phyloP scores from a whole-genome alignment of 2,797 vertebrate species.

The Hippopotamyrus pictus region DNA sequence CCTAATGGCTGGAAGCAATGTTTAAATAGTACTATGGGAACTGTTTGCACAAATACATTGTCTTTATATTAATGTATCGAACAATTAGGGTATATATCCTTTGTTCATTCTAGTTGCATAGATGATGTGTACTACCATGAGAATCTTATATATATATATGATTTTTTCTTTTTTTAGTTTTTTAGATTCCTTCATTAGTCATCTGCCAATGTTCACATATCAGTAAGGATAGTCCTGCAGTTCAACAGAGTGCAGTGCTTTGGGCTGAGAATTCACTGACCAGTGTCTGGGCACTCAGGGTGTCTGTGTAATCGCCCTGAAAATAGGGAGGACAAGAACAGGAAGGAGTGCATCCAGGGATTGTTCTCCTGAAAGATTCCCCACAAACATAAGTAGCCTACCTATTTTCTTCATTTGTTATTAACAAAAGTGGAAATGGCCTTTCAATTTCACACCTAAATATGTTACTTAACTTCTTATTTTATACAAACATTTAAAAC shows the following conservation, averaged over 20 bases:
- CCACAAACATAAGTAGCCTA: neutral
- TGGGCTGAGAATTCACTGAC: constrained; percentile 29
- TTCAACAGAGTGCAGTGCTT: neutral
- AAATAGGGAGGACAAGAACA: neutral
- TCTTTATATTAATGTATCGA: neutral
- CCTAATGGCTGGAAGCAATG: constrained; percentile 6
- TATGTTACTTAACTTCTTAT: neutral
- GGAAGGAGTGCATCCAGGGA: neutral
- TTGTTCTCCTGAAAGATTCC: neutral
- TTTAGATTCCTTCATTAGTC: neutral
- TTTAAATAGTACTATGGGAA: constrained; percentile 1
- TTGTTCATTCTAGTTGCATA: neutral
- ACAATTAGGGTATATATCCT: neutral
- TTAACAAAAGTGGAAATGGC: neutral
- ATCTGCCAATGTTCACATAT: neutral
- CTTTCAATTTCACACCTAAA: neutral
- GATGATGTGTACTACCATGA: neutral
- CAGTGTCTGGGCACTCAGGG: constrained; percentile 31
- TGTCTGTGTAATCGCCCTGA: neutral
- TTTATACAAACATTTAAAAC: neutral
- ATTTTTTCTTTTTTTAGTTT: neutral
- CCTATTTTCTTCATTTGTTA: neutral
- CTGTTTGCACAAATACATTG: neutral
- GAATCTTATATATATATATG: neutral
- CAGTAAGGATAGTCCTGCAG: neutral